A percentile compares a stretch with the other conserved stretches of the same genome.
These are phyloP conservation scores for Otolemur garnettii DNA, from an alignment of 2,113 vertebrate genomes.

Conservation along the genomic window DNA sequence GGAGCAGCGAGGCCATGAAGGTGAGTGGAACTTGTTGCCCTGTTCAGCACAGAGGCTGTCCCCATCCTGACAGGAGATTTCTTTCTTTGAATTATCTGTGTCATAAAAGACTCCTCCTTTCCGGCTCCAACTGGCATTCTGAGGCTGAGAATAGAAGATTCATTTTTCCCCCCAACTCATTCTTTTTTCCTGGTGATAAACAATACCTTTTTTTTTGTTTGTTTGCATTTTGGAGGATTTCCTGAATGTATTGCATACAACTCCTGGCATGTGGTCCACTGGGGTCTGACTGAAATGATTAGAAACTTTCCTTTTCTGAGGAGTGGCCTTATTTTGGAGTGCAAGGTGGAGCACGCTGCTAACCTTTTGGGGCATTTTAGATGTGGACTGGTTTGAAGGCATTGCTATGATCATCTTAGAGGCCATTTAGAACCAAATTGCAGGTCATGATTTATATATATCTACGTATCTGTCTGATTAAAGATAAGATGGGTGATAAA, in stretches of 20 bases:
- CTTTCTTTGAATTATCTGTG: conserved; percentile 55
- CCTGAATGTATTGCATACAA: not conserved
- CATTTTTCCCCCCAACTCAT: not conserved
- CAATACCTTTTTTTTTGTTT: not conserved
- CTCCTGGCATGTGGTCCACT: not conserved
- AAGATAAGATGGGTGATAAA: not conserved
- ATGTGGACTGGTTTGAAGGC: not conserved
- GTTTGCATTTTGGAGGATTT: conserved; percentile 49
- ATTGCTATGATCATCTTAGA: not conserved
- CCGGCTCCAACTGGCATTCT: not conserved
- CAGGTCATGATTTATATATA: not conserved
- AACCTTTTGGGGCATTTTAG: not conserved
- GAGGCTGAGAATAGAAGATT: not conserved
- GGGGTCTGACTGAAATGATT: not conserved
- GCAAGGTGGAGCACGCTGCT: not conserved
- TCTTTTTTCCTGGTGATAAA: not conserved
- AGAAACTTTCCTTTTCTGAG: not conserved
- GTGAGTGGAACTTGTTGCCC: conserved; percentile 39
- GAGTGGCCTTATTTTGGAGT: not conserved
- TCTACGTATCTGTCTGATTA: not conserved
- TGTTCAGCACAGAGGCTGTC: not conserved
- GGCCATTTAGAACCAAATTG: not conserved
- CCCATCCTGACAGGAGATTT: not conserved
- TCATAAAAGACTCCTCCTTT: conserved; percentile 36
- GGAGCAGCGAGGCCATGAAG: not conserved